Evolutionary conservation across 2,113 vertebrate genomes (phyloP).

Genomic region (Sapajus apella): DNA sequence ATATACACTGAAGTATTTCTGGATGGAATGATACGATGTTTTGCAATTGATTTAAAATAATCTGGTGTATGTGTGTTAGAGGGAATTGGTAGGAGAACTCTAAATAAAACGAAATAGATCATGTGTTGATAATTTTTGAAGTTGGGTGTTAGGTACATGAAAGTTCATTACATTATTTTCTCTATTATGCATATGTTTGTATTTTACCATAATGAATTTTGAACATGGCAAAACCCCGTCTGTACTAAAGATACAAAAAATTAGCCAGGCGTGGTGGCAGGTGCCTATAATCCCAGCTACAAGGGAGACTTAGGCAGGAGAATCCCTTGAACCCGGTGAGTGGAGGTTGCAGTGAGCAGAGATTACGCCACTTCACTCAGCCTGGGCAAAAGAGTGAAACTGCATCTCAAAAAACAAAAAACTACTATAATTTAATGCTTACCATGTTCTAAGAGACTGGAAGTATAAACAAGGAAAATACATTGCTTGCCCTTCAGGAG

Average conservation of each 20-base stretch:
- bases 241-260: too few species aligned
- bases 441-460: background rate
- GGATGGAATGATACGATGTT: background rate
- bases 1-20: background rate
- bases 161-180: background rate
- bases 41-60: constrained; percentile 38
- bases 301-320: too few species aligned
- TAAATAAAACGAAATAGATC: background rate
- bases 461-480: background rate
- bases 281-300: too few species aligned
- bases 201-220: background rate
- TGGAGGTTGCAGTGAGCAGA: too few species aligned
- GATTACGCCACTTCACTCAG: too few species aligned
- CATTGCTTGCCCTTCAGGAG: background rate
- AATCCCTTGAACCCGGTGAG: too few species aligned
- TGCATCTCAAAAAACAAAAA: too few species aligned
- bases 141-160: background rate
- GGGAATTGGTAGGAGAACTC: background rate
- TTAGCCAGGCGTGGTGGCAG: too few species aligned
- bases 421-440: background rate
- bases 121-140: background rate
- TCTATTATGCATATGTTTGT: background rate
- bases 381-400: too few species aligned
- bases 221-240: too few species aligned
- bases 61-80: background rate